Percentiles rank a stretch among this genome's conserved stretches.
phyloP scores from a whole-genome alignment of 1,140 invertebrate genomes.

The Atopsyche davidsoni region DNA sequence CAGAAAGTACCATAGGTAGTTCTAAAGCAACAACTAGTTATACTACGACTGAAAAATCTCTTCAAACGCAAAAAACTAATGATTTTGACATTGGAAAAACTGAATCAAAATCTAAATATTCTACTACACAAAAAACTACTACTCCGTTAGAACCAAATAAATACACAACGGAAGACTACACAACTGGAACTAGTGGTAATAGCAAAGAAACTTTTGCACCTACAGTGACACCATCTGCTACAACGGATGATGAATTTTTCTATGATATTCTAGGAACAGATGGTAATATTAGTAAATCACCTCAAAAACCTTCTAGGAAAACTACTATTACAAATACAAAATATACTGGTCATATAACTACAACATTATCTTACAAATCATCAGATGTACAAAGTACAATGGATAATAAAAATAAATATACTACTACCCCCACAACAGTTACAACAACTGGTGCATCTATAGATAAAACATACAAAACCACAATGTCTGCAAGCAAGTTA shows the following conservation, averaged over 20 bases:
- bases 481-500: no score
- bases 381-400: neutral
- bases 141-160: neutral
- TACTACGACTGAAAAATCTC: neutral
- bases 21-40: neutral
- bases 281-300: constrained; percentile 9
- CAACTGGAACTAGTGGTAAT: neutral
- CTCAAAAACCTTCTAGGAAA: constrained; percentile 6
- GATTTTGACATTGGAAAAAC: neutral
- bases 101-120: neutral
- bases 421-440: neutral
- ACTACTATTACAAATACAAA: neutral
- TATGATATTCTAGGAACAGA: constrained; percentile 15
- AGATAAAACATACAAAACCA: no score
- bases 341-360: neutral
- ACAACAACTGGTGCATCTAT: no score
- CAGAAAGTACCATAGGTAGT: neutral
- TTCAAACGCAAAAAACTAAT: neutral
- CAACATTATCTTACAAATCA: neutral
- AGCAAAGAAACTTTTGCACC: neutral
- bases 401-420: neutral
- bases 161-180: neutral
- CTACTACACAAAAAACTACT: neutral
- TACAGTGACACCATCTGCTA: neutral
- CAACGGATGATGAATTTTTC: constrained; percentile 21